phyloP scores from a whole-genome alignment of 1,140 invertebrate genomes.

The Drosophila insularis region DNA sequence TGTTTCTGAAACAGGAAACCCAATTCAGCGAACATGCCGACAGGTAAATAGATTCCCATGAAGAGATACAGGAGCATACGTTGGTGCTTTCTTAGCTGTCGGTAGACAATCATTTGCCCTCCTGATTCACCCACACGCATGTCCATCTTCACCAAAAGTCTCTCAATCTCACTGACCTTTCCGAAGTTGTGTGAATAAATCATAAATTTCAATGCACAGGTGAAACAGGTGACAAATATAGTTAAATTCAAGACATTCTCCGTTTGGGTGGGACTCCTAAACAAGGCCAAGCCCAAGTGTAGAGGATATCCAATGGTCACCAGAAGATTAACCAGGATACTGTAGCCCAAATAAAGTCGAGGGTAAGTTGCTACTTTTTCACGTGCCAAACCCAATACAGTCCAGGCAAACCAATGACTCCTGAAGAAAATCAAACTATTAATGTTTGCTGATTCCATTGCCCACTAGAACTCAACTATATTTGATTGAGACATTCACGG shows the following conservation, averaged over 20 bases:
- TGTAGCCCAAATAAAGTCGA: conserved; percentile 28
- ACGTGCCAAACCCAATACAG: conserved; percentile 32
- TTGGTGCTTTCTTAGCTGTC: conserved; percentile 30
- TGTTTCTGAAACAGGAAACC: conserved; percentile 46
- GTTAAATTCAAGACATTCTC: conserved; percentile 61
- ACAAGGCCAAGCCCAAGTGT: conserved; percentile 51
- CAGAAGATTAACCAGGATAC: conserved; percentile 39
- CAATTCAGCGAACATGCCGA: conserved; percentile 54
- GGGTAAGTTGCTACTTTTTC: background rate
- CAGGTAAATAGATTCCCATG: conserved; percentile 38
- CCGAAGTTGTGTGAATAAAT: conserved; percentile 51
- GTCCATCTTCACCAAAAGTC: conserved; percentile 47
- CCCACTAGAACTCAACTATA: conserved; percentile 13
- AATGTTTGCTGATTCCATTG: conserved; percentile 6
- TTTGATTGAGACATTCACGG: background rate
- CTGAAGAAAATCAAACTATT: conserved; percentile 50
- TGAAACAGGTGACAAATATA: conserved; percentile 35
- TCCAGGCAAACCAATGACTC: conserved; percentile 57
- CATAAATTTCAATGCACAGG: conserved; percentile 52
- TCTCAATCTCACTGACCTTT: conserved; percentile 47
- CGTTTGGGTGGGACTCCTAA: conserved; percentile 36
- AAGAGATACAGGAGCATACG: conserved; percentile 34
- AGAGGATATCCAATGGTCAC: conserved; percentile 59
- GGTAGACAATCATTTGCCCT: conserved; percentile 34
- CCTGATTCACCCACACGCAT: conserved; percentile 4